Evolutionary conservation across 1,140 invertebrate species (phyloP).

Genomic region (Lethrus apterus): DNA sequence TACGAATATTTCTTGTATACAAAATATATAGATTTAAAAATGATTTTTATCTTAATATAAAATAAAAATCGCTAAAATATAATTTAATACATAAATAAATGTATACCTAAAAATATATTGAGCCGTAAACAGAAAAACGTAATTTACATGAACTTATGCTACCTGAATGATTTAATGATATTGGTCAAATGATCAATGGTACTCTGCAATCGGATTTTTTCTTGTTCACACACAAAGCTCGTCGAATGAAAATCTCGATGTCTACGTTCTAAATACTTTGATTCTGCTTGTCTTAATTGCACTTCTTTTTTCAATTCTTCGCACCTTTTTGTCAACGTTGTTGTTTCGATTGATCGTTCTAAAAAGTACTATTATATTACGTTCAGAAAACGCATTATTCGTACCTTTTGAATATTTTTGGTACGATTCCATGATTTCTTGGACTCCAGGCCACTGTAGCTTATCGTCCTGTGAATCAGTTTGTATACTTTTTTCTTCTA

Average conservation of each 20-base stretch:
- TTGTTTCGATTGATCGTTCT: constrained; percentile 20
- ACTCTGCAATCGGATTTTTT: constrained; percentile 25
- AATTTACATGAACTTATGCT: constrained; percentile 20
- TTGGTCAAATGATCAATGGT: constrained; percentile 30
- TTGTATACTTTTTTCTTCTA: constrained; percentile 9
- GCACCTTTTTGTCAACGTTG: constrained; percentile 20
- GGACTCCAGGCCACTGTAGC: constrained; percentile 29
- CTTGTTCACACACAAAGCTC: constrained; percentile 25
- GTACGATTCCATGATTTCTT: constrained; percentile 31
- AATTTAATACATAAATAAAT: not conserved
- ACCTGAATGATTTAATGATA: constrained; percentile 31
- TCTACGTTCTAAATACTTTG: constrained; percentile 23
- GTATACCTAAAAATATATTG: not conserved
- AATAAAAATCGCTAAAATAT: not conserved
- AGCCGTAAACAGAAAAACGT: not conserved
- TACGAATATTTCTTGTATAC: too few relatives aligned
- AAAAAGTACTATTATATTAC: not conserved
- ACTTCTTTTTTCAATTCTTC: constrained; percentile 23
- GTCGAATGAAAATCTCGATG: constrained; percentile 27
- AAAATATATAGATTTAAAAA: too few relatives aligned
- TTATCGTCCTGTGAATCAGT: constrained; percentile 3
- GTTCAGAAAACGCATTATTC: not conserved
- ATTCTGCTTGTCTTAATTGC: constrained; percentile 18
- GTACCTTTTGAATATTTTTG: constrained; percentile 29
- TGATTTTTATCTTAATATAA: too few relatives aligned